Evolutionary conservation across 2,888 invertebrate genomes (phyloP).

Genomic region (Folsomia manolachei): DNA sequence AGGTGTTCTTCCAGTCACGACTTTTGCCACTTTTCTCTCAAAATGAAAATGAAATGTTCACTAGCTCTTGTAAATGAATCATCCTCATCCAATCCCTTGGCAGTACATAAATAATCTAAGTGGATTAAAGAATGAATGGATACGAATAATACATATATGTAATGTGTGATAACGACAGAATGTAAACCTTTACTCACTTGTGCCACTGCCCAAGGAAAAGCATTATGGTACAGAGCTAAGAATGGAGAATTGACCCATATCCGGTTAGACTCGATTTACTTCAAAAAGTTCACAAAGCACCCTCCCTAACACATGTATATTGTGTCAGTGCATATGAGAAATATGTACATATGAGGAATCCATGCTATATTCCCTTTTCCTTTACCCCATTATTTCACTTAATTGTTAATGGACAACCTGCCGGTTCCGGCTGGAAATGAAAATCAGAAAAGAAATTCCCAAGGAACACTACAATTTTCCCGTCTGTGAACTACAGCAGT

Average conservation of each 20-base stretch:
- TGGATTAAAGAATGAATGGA: neutral
- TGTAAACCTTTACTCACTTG: too few species aligned
- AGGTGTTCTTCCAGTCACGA: constrained; percentile 3
- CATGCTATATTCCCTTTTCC: neutral
- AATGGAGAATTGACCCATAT: neutral
- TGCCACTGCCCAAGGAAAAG: too few species aligned
- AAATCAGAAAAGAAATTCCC: neutral
- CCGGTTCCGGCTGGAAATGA: neutral
- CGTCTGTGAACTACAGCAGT: too few species aligned
- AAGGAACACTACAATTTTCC: neutral
- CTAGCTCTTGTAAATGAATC: neutral
- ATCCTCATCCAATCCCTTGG: too few species aligned
- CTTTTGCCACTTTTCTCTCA: neutral
- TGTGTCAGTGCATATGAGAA: neutral
- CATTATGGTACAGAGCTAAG: too few species aligned
- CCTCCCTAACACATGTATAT: too few species aligned
- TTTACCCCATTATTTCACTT: neutral
- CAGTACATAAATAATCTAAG: too few species aligned
- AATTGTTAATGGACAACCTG: neutral
- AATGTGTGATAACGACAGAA: too few species aligned
- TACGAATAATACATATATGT: too few species aligned
- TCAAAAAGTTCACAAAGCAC: neutral
- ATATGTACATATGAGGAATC: neutral
- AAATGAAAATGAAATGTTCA: neutral
- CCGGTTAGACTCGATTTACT: neutral